Conservation (phyloP, 2,888 invertebrate species). For the Spilosoma lubricipeda region DNA sequence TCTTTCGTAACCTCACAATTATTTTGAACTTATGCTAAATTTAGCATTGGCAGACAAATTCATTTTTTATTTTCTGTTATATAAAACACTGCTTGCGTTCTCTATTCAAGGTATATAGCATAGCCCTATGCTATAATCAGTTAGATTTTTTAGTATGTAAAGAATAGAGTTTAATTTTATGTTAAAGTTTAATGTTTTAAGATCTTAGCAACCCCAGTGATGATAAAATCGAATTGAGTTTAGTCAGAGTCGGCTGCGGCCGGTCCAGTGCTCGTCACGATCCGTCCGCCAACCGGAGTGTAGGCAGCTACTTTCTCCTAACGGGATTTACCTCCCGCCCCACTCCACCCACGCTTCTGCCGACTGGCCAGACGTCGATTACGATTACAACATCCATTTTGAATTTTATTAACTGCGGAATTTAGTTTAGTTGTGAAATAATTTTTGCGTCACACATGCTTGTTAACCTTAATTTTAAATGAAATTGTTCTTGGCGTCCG, state of each 20-base stretch:
- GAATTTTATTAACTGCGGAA: constrained; percentile 74
- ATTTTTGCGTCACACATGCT: constrained; percentile 55
- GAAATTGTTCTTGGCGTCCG: constrained; percentile 43
- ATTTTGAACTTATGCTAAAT: neutral
- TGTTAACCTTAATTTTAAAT: constrained; percentile 52
- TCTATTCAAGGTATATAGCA: neutral
- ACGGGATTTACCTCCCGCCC: constrained; percentile 74
- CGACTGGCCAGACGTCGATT: constrained; percentile 64
- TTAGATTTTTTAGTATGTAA: neutral
- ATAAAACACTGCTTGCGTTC: neutral
- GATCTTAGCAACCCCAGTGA: constrained; percentile 20
- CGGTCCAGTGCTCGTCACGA: constrained; percentile 71
- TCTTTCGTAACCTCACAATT: neutral
- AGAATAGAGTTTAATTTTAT: constrained; percentile 47
- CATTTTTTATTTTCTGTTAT: neutral
- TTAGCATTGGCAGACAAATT: neutral
- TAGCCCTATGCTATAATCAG: neutral
- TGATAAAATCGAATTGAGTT: constrained; percentile 74
- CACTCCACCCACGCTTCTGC: constrained; percentile 49
- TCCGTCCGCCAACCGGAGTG: constrained; percentile 67
- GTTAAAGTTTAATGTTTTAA: neutral
- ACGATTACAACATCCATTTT: constrained; percentile 77
- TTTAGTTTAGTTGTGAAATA: constrained; percentile 71
- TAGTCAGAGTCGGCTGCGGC: constrained; percentile 67
- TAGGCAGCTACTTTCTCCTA: constrained; percentile 86